Evolutionary conservation across 1,140 invertebrate species (phyloP).

Genomic region (Hylyphantes graminicola): DNA sequence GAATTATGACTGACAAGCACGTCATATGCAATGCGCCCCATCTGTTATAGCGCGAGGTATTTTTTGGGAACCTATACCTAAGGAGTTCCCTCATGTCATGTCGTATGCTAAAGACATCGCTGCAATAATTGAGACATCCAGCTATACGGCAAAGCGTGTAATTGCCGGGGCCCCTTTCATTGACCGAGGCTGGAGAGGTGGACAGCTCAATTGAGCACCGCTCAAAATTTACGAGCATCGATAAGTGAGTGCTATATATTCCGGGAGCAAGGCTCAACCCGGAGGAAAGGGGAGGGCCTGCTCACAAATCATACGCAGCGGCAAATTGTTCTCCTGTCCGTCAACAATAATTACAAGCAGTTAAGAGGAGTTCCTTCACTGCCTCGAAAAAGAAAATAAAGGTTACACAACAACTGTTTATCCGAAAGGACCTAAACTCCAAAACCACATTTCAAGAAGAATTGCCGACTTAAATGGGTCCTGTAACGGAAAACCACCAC

Average conservation of each 20-base stretch:
- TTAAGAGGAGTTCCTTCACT: conserved; percentile 38
- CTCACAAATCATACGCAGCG: conserved; percentile 58
- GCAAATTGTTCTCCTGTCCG: conserved; percentile 51
- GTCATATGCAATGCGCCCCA: conserved; percentile 50
- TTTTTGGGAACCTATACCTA: conserved; percentile 18
- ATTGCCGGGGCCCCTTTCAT: conserved; percentile 46
- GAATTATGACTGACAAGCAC: conserved; percentile 58
- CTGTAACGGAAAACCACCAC: too few species aligned
- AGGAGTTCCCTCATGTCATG: conserved; percentile 55
- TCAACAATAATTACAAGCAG: conserved; percentile 61
- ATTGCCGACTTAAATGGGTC: too few species aligned
- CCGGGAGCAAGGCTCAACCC: conserved; percentile 46
- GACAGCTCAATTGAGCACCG: conserved; percentile 54
- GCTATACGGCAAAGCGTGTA: conserved; percentile 21
- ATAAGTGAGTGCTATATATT: conserved; percentile 60
- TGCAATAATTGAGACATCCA: conserved; percentile 60
- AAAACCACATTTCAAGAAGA: not conserved
- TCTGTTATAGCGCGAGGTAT: conserved; percentile 35
- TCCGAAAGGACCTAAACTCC: not conserved
- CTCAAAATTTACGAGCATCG: conserved; percentile 57
- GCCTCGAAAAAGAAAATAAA: conserved; percentile 15
- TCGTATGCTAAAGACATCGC: conserved; percentile 56
- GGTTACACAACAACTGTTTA: not conserved
- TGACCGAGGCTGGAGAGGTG: conserved; percentile 49
- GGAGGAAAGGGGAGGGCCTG: conserved; percentile 28